A percentile compares a stretch with the other conserved stretches of the same genome.
Conservation (phyloP, 2,113 vertebrate species). For the Petroica traversi region DNA sequence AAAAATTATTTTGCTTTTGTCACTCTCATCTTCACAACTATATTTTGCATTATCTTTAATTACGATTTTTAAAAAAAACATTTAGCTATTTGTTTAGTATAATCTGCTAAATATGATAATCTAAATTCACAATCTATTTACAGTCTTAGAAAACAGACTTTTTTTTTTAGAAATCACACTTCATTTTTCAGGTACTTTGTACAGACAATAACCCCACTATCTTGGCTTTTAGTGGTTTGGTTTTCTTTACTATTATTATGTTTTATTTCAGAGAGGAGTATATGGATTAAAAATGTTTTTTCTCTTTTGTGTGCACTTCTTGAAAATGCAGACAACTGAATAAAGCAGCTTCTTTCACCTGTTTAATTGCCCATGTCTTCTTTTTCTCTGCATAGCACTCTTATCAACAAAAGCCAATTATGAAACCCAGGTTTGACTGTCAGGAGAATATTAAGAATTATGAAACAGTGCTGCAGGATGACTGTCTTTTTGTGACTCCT, state of each 20-base stretch:
- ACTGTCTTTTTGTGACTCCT: not conserved
- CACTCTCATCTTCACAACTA: not conserved
- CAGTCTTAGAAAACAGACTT: not conserved
- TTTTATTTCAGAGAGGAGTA: not conserved
- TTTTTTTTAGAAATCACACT: not conserved
- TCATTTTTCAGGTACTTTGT: not conserved
- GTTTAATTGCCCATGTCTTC: conserved; percentile 48
- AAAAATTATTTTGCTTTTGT: not conserved
- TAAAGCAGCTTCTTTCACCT: conserved; percentile 16
- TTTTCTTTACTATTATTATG: not conserved
- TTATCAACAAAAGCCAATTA: conserved; percentile 47
- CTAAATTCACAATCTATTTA: not conserved
- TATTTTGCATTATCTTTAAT: not conserved
- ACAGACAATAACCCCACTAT: not conserved
- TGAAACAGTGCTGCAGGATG: not conserved
- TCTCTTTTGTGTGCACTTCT: not conserved
- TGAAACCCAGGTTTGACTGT: not conserved
- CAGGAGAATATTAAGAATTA: not conserved
- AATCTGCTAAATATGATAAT: not conserved
- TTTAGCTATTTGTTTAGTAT: not conserved
- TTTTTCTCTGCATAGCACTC: not conserved
- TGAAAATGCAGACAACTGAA: not conserved
- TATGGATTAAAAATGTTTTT: not conserved
- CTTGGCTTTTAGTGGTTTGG: not conserved
- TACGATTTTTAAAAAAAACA: no score